Evolutionary conservation across 2,888 invertebrate species (phyloP).

Genomic region (Leptopilina syphax): DNA sequence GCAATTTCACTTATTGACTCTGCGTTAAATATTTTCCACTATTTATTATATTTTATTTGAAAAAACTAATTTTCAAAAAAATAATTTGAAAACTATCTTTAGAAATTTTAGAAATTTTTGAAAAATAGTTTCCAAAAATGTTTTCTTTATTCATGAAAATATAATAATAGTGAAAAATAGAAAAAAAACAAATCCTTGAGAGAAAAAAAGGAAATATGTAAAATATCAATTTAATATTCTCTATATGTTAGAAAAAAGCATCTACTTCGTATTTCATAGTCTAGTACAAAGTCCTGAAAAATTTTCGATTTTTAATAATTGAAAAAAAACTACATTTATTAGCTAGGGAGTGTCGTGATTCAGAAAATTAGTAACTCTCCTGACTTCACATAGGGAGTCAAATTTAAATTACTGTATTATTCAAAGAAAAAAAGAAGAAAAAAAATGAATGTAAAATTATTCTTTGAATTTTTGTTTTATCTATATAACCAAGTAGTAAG

Average conservation of each 20-base stretch:
- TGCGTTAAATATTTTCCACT: neutral
- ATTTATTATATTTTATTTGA: neutral
- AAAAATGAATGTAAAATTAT: neutral
- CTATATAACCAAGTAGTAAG: conserved; percentile 29
- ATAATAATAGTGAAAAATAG: neutral
- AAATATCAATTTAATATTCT: conserved; percentile 23
- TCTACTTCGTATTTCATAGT: conserved; percentile 30
- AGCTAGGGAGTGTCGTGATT: conserved; percentile 1
- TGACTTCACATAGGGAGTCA: neutral
- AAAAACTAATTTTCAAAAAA: neutral
- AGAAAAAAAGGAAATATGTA: neutral
- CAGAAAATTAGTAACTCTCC: neutral
- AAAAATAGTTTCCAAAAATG: too few species aligned
- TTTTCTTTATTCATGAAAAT: too few species aligned
- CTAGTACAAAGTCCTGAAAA: conserved; percentile 30
- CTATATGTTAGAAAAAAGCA: neutral
- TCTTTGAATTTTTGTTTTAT: neutral
- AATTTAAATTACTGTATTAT: conserved; percentile 3
- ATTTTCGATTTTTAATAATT: conserved; percentile 13
- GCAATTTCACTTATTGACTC: neutral
- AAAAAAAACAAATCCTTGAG: neutral
- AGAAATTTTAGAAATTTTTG: too few species aligned
- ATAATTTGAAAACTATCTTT: neutral
- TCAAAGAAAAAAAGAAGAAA: neutral
- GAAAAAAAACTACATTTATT: neutral